A percentile compares a stretch with the other conserved stretches of the same genome.
phyloP scores from a whole-genome alignment of 2,888 invertebrate species.

The Eupithecia subumbrata region DNA sequence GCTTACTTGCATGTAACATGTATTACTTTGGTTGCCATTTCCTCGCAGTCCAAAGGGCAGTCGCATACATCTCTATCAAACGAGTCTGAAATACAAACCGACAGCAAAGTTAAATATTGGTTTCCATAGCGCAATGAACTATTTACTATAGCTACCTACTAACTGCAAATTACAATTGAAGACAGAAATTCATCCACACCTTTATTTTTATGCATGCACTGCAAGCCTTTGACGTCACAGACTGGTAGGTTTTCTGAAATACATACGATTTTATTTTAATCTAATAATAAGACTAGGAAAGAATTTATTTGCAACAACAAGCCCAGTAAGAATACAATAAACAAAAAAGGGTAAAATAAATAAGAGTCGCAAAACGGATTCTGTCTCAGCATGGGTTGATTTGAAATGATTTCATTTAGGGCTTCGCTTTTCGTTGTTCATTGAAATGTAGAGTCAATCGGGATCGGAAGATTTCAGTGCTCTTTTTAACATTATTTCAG shows the following conservation, averaged over 20 bases:
- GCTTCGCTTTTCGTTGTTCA: too few species aligned
- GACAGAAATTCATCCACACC: slow-evolving; percentile 49
- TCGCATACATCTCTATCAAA: slow-evolving; percentile 64
- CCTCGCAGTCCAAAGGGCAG: slow-evolving; percentile 85
- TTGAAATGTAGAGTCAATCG: too few species aligned
- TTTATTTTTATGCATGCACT: slow-evolving; percentile 79
- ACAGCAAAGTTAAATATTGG: background rate
- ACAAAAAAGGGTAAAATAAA: too few species aligned
- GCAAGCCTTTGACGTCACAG: slow-evolving; percentile 82
- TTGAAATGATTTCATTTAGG: too few species aligned
- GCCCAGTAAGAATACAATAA: too few species aligned
- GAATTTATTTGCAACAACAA: too few species aligned
- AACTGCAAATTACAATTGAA: background rate
- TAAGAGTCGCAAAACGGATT: too few species aligned
- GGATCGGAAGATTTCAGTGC: too few species aligned
- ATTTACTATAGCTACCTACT: background rate
- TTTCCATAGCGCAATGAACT: background rate
- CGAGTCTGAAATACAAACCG: slow-evolving; percentile 26
- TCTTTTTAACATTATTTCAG: too few species aligned
- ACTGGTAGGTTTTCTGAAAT: slow-evolving; percentile 71
- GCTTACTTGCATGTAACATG: slow-evolving; percentile 77
- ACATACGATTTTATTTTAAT: background rate
- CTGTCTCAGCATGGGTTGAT: too few species aligned
- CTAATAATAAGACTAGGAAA: too few species aligned
- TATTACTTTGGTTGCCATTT: slow-evolving; percentile 82